phyloP scores from a whole-genome alignment of 2,113 vertebrate species.

The Centrocercus urophasianus region DNA sequence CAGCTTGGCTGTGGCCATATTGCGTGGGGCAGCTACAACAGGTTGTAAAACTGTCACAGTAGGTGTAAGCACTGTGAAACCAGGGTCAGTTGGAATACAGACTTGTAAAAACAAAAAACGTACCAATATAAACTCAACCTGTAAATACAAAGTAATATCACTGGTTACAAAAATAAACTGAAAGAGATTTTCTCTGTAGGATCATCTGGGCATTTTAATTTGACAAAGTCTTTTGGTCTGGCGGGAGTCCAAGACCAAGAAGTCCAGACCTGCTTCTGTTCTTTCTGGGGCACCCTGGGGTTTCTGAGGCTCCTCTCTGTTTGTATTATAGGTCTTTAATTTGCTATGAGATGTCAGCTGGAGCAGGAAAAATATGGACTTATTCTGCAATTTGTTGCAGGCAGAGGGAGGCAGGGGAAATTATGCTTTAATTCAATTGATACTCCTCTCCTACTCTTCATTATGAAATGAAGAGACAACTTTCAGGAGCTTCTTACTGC shows the following conservation, averaged over 20 bases:
- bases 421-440: constrained; percentile 4
- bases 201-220: constrained; percentile 43
- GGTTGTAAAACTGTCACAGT: constrained; percentile 48
- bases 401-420: constrained; percentile 7
- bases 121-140: background rate
- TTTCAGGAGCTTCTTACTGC: constrained; percentile 2
- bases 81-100: background rate
- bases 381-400: constrained; percentile 14
- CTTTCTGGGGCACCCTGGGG: constrained; percentile 39
- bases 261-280: constrained; percentile 41
- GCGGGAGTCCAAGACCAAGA: constrained; percentile 33
- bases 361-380: background rate
- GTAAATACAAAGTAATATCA: background rate
- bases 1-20: background rate
- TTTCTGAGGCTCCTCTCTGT: constrained; percentile 41
- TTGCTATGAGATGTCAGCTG: constrained; percentile 45
- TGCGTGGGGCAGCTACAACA: constrained; percentile 16
- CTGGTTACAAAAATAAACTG: constrained; percentile 33
- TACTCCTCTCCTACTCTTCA: background rate
- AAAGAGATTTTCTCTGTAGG: background rate
- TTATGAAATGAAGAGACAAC: background rate
- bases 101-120: constrained; percentile 28
- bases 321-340: constrained; percentile 54
- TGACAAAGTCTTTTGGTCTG: constrained; percentile 44
- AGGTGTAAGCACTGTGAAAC: constrained; percentile 29